Base-by-base conservation (phyloP, 2,113 vertebrate genomes). In the Neotoma lepida region DNA sequence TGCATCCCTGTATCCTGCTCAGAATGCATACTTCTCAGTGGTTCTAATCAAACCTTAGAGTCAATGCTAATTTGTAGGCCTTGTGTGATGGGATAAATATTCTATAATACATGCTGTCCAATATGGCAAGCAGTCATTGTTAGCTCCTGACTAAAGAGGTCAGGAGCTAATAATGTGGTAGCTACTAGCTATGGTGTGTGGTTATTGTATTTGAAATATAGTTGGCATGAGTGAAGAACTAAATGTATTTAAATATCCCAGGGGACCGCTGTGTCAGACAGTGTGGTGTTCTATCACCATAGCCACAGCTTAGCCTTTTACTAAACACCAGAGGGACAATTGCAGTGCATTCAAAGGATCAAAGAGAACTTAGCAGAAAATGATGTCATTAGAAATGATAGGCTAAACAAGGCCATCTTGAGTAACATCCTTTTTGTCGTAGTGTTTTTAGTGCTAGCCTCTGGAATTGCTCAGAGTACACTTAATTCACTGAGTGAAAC, bases 21-120 rank as follows among this genome's bases (percentile, higher is more conserved):
- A 97, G 96, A 97, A 90, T 96, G 7, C 64, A 4, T 80, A 14
- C 66, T 95, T 94, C 96, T 97, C 61, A 95, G 54, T 97, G 90
- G 4, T 93, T 86, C 46, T 94, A 97, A 94, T 96, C 68, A 89
- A 96, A 85, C 76, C 49, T 96, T 56, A 95, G 96, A 95, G 7
- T 54, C 58, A 71, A 66, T 95, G 46, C 51, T 89, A 33, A 89
- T 86, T 58, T 74, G 8, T 41, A 89, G 82, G 61, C 77, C n/a
- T 26, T 76, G 70, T 51, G 9, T 68, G 82, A 22, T 78, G 9
- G 49, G 68, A 56, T 64, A 70, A 74, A 22, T 91, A n/a, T 12
- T 84, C 15, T 84, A 0, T 88, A 64, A 64, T 63, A 15, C 76
- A 8, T 9, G n/a, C 39, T 86, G 22, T 76, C n/a, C 10, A 30